Evolutionary conservation across 2,888 invertebrate genomes (phyloP).

Genomic region (Anodontia alba): DNA sequence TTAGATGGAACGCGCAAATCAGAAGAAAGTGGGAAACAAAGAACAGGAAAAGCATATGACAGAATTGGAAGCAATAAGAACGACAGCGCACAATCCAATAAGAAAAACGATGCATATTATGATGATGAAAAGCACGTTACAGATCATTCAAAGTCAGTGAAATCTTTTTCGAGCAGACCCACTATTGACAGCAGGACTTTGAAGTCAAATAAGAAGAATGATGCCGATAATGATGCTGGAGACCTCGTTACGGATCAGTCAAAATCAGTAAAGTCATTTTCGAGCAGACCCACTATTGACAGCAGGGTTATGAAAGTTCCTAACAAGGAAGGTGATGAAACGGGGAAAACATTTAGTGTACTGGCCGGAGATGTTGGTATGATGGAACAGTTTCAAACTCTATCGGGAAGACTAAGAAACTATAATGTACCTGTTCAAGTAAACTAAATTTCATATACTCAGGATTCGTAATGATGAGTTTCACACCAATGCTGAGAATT

Average conservation of each 20-base stretch:
- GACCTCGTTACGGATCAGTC: not conserved
- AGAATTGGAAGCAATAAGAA: not conserved
- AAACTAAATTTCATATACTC: too few relatives aligned
- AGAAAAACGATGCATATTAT: not conserved
- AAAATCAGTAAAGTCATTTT: not conserved
- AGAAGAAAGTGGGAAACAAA: not conserved
- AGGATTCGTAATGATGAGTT: too few relatives aligned
- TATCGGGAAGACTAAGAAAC: not conserved
- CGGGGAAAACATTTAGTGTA: slow-evolving; percentile 5
- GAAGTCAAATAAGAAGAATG: not conserved
- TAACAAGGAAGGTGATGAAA: not conserved
- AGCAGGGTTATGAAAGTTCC: not conserved
- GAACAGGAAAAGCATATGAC: not conserved
- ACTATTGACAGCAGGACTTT: slow-evolving; percentile 8
- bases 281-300: not conserved
- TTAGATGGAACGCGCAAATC: not conserved
- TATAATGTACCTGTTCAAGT: not conserved
- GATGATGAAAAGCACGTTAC: not conserved
- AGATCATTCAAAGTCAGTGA: not conserved
- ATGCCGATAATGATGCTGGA: not conserved
- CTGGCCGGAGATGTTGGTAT: not conserved
- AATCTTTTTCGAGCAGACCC: not conserved
- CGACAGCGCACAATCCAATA: too few relatives aligned
- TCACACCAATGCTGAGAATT: too few relatives aligned
- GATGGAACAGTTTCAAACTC: slow-evolving; percentile 10